A percentile compares a stretch with the other conserved stretches of the same genome.
Evolutionary conservation across 2,888 invertebrate species (phyloP).

Genomic region (Schizaphis graminum): DNA sequence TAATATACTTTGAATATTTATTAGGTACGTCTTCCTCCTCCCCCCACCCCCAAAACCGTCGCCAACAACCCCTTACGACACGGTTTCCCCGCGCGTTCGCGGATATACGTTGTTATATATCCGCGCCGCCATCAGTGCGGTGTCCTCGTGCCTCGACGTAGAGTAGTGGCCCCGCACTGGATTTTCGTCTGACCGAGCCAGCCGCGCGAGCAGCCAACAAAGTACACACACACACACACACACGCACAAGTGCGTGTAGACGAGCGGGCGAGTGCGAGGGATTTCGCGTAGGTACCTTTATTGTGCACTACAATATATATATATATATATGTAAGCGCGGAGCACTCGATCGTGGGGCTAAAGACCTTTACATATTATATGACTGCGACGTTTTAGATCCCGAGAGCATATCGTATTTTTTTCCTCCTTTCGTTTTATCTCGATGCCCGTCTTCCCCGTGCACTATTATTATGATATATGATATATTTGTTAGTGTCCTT

Average conservation of each 20-base stretch:
- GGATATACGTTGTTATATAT: background rate
- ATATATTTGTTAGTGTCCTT: background rate
- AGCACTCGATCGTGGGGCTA: background rate
- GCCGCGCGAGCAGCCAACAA: background rate
- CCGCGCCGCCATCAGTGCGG: background rate
- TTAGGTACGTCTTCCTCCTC: background rate
- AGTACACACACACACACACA: background rate
- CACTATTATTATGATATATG: background rate
- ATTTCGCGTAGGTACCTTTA: background rate
- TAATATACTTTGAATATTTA: conserved; percentile 16
- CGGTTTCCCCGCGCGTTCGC: background rate
- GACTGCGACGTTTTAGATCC: background rate
- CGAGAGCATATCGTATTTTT: background rate
- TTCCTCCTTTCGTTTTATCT: background rate
- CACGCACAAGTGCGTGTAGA: too few relatives aligned
- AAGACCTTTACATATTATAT: conserved; percentile 29
- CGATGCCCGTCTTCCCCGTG: background rate
- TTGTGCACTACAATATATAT: background rate
- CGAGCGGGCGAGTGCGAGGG: background rate
- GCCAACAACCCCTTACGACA: too few relatives aligned
- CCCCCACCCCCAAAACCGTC: too few relatives aligned
- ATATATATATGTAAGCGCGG: too few relatives aligned
- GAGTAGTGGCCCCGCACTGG: background rate
- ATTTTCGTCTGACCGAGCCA: background rate
- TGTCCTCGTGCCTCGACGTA: background rate